Conservation (phyloP, 1,140 invertebrate genomes). For the Adelges cooleyi region DNA sequence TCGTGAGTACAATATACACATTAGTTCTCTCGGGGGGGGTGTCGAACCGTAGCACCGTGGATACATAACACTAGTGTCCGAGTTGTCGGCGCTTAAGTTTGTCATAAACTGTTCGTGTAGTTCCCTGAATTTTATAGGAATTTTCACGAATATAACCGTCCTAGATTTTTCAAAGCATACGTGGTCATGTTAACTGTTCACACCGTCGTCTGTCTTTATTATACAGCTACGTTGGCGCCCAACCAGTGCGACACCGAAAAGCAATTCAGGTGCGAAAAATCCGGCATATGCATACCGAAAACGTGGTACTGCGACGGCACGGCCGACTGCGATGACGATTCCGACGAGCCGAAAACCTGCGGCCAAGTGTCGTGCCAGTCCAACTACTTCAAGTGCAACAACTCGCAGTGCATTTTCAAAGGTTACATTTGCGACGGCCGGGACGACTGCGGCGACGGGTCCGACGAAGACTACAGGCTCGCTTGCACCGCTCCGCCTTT, state of each 20-base stretch:
- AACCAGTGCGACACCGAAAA: conserved; percentile 79
- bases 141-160: no score
- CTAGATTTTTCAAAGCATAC: no score
- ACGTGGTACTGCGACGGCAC: conserved; percentile 92
- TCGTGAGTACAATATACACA: conserved; percentile 42
- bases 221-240: conserved; percentile 55
- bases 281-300: conserved; percentile 82
- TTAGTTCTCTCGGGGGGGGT: not conserved
- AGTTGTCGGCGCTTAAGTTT: not conserved
- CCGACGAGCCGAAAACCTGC: conserved; percentile 79
- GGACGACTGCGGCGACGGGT: conserved; percentile 89
- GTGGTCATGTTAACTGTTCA: no score
- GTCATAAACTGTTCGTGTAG: no score
- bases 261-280: conserved; percentile 75
- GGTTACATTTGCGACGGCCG: conserved; percentile 91
- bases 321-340: conserved; percentile 81
- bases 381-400: conserved; percentile 75
- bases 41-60: not conserved
- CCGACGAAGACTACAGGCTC: conserved; percentile 72
- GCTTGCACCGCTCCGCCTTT: conserved; percentile 62
- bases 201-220: conserved; percentile 26
- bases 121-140: no score
- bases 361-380: conserved; percentile 59
- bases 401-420: conserved; percentile 81
- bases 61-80: not conserved